Evolutionary conservation across 2,888 invertebrate genomes (phyloP).

Genomic region (Ormyrus pomaceus): DNA sequence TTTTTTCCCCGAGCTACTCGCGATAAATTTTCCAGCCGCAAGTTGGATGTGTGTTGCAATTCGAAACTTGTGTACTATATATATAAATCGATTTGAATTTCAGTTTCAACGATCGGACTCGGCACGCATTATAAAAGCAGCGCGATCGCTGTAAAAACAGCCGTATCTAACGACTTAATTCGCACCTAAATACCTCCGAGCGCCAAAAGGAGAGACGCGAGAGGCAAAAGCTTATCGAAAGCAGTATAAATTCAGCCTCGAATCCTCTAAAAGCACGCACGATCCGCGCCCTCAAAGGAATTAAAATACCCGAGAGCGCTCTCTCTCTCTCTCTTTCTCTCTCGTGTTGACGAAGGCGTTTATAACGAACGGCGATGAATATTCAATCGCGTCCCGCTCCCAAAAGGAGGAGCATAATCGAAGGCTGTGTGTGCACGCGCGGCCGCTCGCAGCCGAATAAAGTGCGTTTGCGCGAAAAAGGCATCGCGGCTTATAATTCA

Average conservation of each 20-base stretch:
- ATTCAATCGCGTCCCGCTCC: slow-evolving; percentile 35
- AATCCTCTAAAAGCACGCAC: slow-evolving; percentile 25
- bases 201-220: not conserved
- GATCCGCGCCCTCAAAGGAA: slow-evolving; percentile 21
- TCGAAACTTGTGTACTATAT: too few species aligned
- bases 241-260: not conserved
- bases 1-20: too few species aligned
- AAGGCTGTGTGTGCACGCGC: slow-evolving; percentile 25
- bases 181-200: not conserved
- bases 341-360: slow-evolving; percentile 39
- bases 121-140: not conserved
- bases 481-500: too few species aligned
- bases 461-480: not conserved
- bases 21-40: too few species aligned
- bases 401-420: slow-evolving; percentile 41
- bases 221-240: not conserved
- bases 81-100: not conserved
- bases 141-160: not conserved
- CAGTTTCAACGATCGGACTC: not conserved
- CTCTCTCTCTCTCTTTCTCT: too few species aligned
- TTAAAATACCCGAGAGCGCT: slow-evolving; percentile 23
- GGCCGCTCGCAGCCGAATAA: slow-evolving; percentile 17
- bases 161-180: not conserved
- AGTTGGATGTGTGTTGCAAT: too few species aligned
- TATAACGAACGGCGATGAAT: slow-evolving; percentile 52